Evolutionary conservation across 2,888 invertebrate species (phyloP).

Genomic region (Mellilla xanthometata): DNA sequence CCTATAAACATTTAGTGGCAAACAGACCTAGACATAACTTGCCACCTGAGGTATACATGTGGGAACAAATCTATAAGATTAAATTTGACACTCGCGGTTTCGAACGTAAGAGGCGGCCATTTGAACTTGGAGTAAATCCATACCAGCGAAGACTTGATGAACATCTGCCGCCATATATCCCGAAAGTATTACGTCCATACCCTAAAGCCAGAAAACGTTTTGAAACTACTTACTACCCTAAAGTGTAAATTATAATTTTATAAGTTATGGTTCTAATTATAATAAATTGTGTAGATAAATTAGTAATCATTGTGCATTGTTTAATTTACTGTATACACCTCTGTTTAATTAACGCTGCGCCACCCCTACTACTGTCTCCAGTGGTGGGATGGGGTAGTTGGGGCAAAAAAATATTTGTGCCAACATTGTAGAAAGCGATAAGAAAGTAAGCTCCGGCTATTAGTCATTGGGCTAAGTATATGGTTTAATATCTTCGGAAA

Average conservation of each 20-base stretch:
- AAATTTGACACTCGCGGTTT: constrained; percentile 85
- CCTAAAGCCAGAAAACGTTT: constrained; percentile 84
- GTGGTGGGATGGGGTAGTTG: no score
- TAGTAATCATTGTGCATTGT: neutral
- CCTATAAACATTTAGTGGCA: constrained; percentile 86
- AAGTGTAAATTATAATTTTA: constrained; percentile 45
- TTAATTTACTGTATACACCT: no score
- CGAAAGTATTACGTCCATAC: constrained; percentile 84
- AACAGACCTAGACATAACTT: constrained; percentile 85
- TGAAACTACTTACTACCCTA: constrained; percentile 87
- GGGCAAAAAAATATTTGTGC: no score
- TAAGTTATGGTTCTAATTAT: constrained; percentile 13
- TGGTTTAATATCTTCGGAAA: no score
- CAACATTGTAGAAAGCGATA: no score
- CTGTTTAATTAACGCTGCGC: no score
- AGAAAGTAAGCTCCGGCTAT: no score
- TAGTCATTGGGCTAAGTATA: no score
- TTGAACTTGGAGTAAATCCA: constrained; percentile 85
- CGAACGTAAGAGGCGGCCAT: constrained; percentile 87
- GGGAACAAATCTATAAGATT: constrained; percentile 93
- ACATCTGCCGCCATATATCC: constrained; percentile 86
- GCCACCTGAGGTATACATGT: constrained; percentile 87
- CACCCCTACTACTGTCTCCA: no score
- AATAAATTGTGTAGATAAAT: constrained; percentile 8
- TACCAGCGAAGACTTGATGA: constrained; percentile 86